Percentiles rank a stretch among this genome's conserved stretches.
These are phyloP conservation scores for Heteromormyrus szaboi DNA, from an alignment of 2,797 vertebrate species.

Conservation along the genomic window DNA sequence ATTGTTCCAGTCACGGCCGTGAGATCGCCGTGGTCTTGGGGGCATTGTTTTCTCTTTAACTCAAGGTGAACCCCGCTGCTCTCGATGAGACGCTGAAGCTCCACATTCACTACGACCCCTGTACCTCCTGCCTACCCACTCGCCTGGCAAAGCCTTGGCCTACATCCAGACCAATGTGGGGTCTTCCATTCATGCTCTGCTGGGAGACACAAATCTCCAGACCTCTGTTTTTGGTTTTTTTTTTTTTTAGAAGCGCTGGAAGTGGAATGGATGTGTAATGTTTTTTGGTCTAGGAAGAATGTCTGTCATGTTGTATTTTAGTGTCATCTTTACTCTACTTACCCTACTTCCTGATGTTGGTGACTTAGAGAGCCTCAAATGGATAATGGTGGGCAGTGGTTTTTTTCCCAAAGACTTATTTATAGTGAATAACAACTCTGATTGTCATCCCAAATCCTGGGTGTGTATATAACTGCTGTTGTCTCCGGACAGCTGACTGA, in stretches of 20 bases:
- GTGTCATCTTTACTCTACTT: neutral
- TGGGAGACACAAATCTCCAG: neutral
- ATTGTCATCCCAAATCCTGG: neutral
- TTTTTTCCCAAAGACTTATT: neutral
- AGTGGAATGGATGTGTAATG: neutral
- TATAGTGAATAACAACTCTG: neutral
- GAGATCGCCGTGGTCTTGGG: constrained; percentile 66
- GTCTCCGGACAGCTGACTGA: neutral
- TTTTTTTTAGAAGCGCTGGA: neutral
- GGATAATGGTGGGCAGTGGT: neutral
- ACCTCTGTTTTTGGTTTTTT: neutral
- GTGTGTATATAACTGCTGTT: neutral
- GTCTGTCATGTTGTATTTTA: neutral
- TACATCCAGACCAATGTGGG: neutral
- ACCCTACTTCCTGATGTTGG: constrained; percentile 5
- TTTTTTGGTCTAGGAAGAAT: neutral
- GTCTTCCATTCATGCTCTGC: neutral
- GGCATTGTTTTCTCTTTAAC: constrained; percentile 60
- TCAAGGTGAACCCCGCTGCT: constrained; percentile 63
- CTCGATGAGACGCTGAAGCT: constrained; percentile 13
- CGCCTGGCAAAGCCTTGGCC: neutral
- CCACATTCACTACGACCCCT: neutral
- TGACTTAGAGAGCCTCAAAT: neutral
- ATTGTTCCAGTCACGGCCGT: constrained; percentile 64
- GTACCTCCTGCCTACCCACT: neutral